Percentiles rank a stretch among this genome's conserved stretches.
Conservation (phyloP, 2,888 invertebrate genomes). For the Tanytarsus gracilentus region DNA sequence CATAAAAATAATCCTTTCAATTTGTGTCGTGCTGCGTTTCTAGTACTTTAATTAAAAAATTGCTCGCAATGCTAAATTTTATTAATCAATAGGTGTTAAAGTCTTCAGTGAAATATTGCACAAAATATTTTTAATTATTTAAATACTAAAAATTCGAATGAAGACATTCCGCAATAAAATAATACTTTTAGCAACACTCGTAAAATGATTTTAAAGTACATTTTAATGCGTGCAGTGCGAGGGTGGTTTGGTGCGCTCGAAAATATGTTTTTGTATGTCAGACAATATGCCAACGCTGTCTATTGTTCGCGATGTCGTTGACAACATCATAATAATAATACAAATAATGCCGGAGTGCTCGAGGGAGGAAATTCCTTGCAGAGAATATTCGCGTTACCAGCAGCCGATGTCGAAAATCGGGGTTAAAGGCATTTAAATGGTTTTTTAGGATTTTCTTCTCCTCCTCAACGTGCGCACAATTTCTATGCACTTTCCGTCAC, state of each 20-base stretch:
- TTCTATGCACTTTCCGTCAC: too few relatives aligned
- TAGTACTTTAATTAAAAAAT: conserved; percentile 21
- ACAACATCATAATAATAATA: conserved; percentile 25
- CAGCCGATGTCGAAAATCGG: conserved; percentile 2
- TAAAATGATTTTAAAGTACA: conserved; percentile 5
- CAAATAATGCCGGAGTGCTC: not conserved
- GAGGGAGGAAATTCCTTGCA: conserved; percentile 13
- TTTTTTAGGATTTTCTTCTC: not conserved
- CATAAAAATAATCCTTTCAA: conserved; percentile 16
- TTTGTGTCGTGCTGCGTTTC: conserved; percentile 17
- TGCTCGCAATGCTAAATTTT: not conserved
- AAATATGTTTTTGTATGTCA: conserved; percentile 19
- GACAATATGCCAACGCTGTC: conserved; percentile 23
- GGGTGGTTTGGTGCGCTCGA: not conserved
- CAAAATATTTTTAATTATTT: too few relatives aligned
- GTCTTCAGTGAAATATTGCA: too few relatives aligned
- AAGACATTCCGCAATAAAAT: too few relatives aligned
- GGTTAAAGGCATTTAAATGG: conserved; percentile 23
- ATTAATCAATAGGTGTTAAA: too few relatives aligned
- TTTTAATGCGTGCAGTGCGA: conserved; percentile 13
- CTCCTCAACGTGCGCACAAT: not conserved
- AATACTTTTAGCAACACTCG: too few relatives aligned
- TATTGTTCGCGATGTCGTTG: conserved; percentile 11
- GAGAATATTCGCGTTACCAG: not conserved
- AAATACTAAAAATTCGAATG: too few relatives aligned